Base-by-base conservation (phyloP, 2,888 invertebrate species). In the Heliconius erato region DNA sequence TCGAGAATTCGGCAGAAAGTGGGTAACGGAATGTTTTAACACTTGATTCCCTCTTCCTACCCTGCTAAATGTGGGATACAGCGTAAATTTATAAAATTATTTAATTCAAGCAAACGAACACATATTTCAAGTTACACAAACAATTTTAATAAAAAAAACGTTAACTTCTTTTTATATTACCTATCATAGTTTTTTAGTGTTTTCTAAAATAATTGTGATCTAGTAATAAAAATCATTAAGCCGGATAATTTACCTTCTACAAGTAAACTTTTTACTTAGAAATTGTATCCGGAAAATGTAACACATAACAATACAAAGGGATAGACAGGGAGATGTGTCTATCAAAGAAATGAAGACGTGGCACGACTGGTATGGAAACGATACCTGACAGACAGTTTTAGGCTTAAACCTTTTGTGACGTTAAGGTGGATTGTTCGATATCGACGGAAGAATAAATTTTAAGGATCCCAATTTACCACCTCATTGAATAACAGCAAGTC, bases 391-490 rank as follows among this genome's bases (percentile, higher is more conserved):
- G 65, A 44, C 78, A 78, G 65, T n/a, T 81, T 74, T 59, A 69
- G 69, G 69, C 59, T 44, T 28, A 69, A 76, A 67, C 49, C 67
- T 74, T 76, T 76, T 63, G 63, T 59, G 26, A 78, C 16, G 78
- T 78, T 78, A 78, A 67, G 49, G 74, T 32, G 69, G n/a, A 69
- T 35, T 65, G 71, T 81, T 77, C 69, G 81, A 77, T 81, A 81
- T 81, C 65, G 49, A 32, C 14, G 54, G 78, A 40, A 68, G 74
- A 72, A 59, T 74, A 72, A 80, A 83, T 86, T 85, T 82, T 83
- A 84, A 83, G 85, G 82, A 84, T 87, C 85, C 85, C 86, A 85
- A 87, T 87, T 87, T 88, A 86, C 86, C 86, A 84, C 85, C 79
- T 84, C 86, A 87, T 83, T 84, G 86, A 85, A 85, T 81, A 82